Conservation (phyloP, 2,113 vertebrate genomes). For the Zootoca vivipara region DNA sequence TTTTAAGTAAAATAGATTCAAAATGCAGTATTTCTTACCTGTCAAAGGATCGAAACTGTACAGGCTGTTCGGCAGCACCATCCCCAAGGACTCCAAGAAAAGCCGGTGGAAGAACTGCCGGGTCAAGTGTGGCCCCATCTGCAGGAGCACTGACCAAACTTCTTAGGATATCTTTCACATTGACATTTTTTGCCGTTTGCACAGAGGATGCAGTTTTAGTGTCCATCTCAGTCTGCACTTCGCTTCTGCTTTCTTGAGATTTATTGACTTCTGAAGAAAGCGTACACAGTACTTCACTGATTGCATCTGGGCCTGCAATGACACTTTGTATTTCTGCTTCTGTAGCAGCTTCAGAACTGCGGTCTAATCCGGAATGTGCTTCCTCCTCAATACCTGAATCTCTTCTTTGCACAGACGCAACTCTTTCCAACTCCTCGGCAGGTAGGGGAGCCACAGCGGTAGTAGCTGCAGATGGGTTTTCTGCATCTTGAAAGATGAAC, state of each 20-base stretch:
- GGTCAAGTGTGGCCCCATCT: constrained; percentile 84
- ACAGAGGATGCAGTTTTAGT: constrained; percentile 58
- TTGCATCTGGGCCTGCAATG: constrained; percentile 86
- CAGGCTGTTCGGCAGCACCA: constrained; percentile 74
- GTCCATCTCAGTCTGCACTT: constrained; percentile 62
- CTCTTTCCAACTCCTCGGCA: constrained; percentile 72
- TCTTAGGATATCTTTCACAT: constrained; percentile 92
- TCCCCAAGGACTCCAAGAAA: constrained; percentile 86
- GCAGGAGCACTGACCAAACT: constrained; percentile 88
- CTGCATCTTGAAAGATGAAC: constrained; percentile 49
- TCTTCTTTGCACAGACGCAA: constrained; percentile 74
- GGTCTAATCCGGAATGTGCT: constrained; percentile 66
- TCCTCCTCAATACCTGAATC: constrained; percentile 88
- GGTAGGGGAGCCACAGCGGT: constrained; percentile 25
- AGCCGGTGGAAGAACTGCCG: constrained; percentile 82
- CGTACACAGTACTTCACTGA: constrained; percentile 90
- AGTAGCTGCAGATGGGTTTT: constrained; percentile 46
- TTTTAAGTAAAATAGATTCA: constrained; percentile 14
- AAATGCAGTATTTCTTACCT: constrained; percentile 76
- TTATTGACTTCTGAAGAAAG: constrained; percentile 91
- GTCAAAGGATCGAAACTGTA: constrained; percentile 93
- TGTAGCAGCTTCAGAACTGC: constrained; percentile 39
- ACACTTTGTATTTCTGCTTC: constrained; percentile 56
- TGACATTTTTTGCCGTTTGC: constrained; percentile 87
- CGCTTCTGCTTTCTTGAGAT: constrained; percentile 67